A percentile compares a stretch with the other conserved stretches of the same genome.
phyloP scores from a whole-genome alignment of 2,797 vertebrate species.

The Pelobates cultripes region DNA sequence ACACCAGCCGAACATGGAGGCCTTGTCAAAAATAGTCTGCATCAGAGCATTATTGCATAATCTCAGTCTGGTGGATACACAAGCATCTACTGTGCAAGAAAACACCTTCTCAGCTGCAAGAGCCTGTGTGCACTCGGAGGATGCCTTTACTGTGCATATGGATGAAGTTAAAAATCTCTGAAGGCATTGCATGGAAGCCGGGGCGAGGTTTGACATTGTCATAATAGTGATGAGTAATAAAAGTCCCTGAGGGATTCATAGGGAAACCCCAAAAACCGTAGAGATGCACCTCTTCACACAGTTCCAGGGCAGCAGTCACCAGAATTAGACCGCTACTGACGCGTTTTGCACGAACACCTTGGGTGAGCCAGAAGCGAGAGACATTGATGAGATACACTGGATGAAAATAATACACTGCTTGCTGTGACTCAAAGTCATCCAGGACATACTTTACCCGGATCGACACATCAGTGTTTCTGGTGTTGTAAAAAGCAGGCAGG shows the following conservation, averaged over 20 bases:
- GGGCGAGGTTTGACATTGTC: slow-evolving; percentile 97
- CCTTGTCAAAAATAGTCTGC: slow-evolving; percentile 61
- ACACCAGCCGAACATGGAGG: slow-evolving; percentile 54
- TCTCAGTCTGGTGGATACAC: slow-evolving; percentile 43
- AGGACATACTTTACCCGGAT: slow-evolving; percentile 96
- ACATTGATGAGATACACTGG: slow-evolving; percentile 95
- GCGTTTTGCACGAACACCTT: slow-evolving; percentile 91
- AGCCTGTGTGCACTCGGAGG: slow-evolving; percentile 88
- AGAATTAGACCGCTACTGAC: slow-evolving; percentile 95
- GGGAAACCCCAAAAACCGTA: slow-evolving; percentile 98
- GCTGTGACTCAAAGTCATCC: slow-evolving; percentile 90
- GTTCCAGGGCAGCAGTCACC: slow-evolving; percentile 91
- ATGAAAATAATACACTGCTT: slow-evolving; percentile 93
- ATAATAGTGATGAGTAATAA: slow-evolving; percentile 97
- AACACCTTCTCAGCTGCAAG: slow-evolving; percentile 75
- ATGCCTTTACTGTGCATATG: slow-evolving; percentile 96
- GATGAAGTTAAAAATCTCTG: slow-evolving; percentile 96
- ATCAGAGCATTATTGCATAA: slow-evolving; percentile 72
- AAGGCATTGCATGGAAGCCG: slow-evolving; percentile 96
- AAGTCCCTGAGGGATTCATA: slow-evolving; percentile 93
- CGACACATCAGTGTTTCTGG: slow-evolving; percentile 93
- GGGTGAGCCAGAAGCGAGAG: slow-evolving; percentile 93
- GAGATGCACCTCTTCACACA: slow-evolving; percentile 96
- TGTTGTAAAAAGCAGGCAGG: slow-evolving; percentile 96
- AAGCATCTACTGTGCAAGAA: slow-evolving; percentile 30